These are phyloP conservation scores for Archivesica marissinica DNA, from an alignment of 1,140 invertebrate genomes.

Conservation along the genomic window DNA sequence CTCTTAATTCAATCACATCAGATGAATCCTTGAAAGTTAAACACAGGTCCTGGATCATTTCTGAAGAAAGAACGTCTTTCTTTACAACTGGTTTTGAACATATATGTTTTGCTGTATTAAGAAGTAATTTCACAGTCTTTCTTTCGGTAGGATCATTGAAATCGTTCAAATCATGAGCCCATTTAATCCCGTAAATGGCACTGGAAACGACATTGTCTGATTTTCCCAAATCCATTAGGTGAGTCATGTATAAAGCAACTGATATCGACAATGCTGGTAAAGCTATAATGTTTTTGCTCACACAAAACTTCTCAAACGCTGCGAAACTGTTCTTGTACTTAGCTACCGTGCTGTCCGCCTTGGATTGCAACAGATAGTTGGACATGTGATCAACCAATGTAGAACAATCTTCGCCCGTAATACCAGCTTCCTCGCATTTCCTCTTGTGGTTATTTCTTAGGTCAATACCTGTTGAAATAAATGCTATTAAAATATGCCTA, in stretches of 20 bases:
- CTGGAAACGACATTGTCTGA: background rate
- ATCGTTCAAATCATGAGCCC: constrained; percentile 12
- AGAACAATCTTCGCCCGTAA: background rate
- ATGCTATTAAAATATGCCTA: background rate
- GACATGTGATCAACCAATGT: background rate
- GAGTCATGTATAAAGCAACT: constrained; percentile 38
- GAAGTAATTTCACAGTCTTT: background rate
- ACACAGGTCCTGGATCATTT: constrained; percentile 14
- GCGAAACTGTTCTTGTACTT: constrained; percentile 18
- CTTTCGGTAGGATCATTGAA: constrained; percentile 5
- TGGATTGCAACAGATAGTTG: background rate
- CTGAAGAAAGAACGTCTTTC: constrained; percentile 13
- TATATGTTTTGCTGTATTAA: constrained; percentile 2
- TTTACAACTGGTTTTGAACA: constrained; percentile 2
- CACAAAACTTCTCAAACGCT: background rate
- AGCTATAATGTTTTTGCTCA: background rate
- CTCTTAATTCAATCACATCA: constrained; percentile 39
- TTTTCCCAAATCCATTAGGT: constrained; percentile 5
- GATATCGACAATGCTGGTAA: constrained; percentile 22
- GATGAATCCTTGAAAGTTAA: background rate
- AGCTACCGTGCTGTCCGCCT: background rate
- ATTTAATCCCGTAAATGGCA: constrained; percentile 18
- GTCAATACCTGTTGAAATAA: constrained; percentile 12
- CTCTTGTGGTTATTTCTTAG: background rate
- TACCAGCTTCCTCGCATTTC: background rate